Evolutionary conservation across 2,888 invertebrate species (phyloP).

Genomic region (Ceraclea dissimilis): DNA sequence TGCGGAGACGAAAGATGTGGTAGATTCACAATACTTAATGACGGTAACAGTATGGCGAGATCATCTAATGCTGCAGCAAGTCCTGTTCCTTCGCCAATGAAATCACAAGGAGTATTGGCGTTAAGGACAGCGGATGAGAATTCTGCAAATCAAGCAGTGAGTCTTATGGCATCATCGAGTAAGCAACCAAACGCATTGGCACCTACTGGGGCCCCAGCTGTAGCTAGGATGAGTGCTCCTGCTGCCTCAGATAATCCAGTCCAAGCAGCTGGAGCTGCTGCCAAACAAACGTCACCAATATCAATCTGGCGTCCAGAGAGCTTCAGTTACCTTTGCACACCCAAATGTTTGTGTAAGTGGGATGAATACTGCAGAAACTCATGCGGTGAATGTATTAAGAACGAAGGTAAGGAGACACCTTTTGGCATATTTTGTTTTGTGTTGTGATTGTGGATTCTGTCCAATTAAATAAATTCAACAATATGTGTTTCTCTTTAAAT

Average conservation of each 20-base stretch:
- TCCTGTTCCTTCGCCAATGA: no score
- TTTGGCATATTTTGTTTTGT: no score
- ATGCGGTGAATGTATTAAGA: background rate
- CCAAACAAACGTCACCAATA: background rate
- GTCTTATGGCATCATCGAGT: background rate
- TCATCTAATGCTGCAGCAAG: no score
- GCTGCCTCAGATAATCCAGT: background rate
- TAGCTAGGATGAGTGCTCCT: background rate
- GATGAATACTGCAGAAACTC: background rate
- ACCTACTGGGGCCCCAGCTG: background rate
- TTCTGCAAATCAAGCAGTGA: background rate
- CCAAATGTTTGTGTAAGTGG: background rate
- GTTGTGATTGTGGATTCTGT: no score
- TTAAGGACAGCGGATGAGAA: background rate
- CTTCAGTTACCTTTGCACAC: background rate
- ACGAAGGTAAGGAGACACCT: background rate
- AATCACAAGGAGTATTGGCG: background rate
- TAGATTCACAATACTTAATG: no score
- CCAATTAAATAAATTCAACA: no score
- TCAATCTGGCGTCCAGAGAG: background rate
- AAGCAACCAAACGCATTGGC: background rate
- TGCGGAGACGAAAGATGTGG: background rate
- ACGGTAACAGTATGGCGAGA: no score
- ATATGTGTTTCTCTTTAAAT: no score
- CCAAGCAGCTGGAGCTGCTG: background rate